Conservation (phyloP, 2,888 invertebrate species). For the Eupithecia dodoneata region DNA sequence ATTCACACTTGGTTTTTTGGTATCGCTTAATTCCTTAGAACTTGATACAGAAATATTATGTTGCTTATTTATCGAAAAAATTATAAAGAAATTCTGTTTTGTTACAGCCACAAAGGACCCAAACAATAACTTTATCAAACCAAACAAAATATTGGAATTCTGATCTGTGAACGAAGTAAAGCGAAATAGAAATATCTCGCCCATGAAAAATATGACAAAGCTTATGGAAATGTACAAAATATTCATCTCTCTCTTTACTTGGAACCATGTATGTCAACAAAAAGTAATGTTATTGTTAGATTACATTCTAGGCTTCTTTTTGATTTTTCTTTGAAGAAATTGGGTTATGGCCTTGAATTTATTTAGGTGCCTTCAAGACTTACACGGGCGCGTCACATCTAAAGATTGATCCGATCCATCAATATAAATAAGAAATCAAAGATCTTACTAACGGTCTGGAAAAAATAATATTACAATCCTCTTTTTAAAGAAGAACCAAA, state of each 20-base stretch:
- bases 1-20: not conserved
- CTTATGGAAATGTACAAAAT: slow-evolving; percentile 17
- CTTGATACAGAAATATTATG: not conserved
- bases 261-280: slow-evolving; percentile 9
- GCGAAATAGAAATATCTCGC: slow-evolving; percentile 36
- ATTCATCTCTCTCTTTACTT: slow-evolving; percentile 9
- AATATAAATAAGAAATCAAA: not conserved
- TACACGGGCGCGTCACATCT: not conserved
- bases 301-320: not conserved
- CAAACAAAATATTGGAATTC: slow-evolving; percentile 2
- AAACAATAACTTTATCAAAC: not conserved
- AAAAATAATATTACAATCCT: not conserved
- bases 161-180: not conserved
- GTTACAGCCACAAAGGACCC: not conserved
- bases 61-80: not conserved
- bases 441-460: not conserved
- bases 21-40: not conserved
- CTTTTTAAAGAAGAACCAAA: not conserved
- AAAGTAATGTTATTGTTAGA: slow-evolving; percentile 8
- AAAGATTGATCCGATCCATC: not conserved
- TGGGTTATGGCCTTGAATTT: not conserved
- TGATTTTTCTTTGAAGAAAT: not conserved
- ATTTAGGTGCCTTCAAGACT: not conserved
- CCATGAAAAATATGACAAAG: slow-evolving; percentile 29
- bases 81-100: not conserved